Conservation (phyloP, 2,113 vertebrate species). For the Aptenodytes patagonicus region DNA sequence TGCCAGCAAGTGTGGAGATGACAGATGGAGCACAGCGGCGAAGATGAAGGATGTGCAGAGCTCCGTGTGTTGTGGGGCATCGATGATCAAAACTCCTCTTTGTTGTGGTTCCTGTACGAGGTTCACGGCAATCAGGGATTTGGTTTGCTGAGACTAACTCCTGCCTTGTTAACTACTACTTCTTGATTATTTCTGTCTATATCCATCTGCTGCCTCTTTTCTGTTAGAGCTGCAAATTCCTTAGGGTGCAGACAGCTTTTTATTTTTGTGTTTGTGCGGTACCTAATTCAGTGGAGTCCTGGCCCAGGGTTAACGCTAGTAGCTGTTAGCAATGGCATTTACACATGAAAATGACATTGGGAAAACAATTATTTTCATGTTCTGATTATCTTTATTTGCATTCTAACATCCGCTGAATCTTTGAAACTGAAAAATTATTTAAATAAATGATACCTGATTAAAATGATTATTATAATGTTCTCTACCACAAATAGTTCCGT, state of each 20-base stretch:
- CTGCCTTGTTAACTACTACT: slow-evolving; percentile 48
- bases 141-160: slow-evolving; percentile 30
- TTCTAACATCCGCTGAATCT: background rate
- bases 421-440: slow-evolving; percentile 13
- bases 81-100: slow-evolving; percentile 35
- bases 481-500: background rate
- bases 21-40: background rate
- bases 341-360: background rate
- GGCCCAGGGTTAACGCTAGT: background rate
- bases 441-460: background rate
- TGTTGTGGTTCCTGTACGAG: slow-evolving; percentile 1
- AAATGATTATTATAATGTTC: slow-evolving; percentile 15
- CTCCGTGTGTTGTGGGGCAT: background rate
- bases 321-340: slow-evolving; percentile 10
- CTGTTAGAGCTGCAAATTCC: slow-evolving; percentile 26
- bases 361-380: slow-evolving; percentile 6
- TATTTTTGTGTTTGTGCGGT: background rate
- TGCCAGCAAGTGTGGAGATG: background rate
- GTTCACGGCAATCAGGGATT: slow-evolving; percentile 13
- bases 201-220: slow-evolving; percentile 54
- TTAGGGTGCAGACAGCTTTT: slow-evolving; percentile 9
- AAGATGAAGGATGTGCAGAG: slow-evolving; percentile 22
- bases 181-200: slow-evolving; percentile 59
- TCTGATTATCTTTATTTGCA: slow-evolving; percentile 27
- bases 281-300: background rate